These are phyloP conservation scores for Drosophila albomicans DNA, from an alignment of 1,140 invertebrate genomes.

Conservation along the genomic window DNA sequence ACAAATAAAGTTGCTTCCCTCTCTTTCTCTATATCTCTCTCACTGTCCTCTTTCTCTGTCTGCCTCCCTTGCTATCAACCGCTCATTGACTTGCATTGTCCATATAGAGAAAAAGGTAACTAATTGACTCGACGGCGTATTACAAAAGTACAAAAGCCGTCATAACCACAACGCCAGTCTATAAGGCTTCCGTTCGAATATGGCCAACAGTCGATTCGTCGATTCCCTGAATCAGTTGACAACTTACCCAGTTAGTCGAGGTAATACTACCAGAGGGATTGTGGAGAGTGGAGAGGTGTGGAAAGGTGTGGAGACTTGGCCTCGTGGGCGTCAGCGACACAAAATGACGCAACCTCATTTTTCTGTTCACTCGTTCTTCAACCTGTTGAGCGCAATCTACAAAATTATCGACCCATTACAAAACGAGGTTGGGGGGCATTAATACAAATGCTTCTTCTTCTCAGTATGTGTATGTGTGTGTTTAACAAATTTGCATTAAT, in stretches of 20 bases:
- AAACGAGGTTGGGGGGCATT: background rate
- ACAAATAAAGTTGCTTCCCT: background rate
- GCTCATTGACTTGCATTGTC: slow-evolving; percentile 39
- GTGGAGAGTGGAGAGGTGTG: background rate
- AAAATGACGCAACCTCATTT: slow-evolving; percentile 60
- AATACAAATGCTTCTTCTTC: slow-evolving; percentile 3
- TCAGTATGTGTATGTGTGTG: background rate
- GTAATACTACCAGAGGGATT: background rate
- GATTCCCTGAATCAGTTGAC: slow-evolving; percentile 42
- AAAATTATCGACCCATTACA: slow-evolving; percentile 48
- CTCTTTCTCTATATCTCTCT: background rate
- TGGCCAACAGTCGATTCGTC: slow-evolving; percentile 38
- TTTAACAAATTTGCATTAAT: slow-evolving; percentile 50
- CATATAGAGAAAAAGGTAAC: slow-evolving; percentile 46
- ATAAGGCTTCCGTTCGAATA: slow-evolving; percentile 69
- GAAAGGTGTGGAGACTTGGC: background rate
- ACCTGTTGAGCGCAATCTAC: slow-evolving; percentile 52
- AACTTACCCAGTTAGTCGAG: background rate
- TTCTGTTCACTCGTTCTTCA: slow-evolving; percentile 36
- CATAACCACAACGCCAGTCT: slow-evolving; percentile 38
- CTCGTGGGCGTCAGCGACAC: slow-evolving; percentile 49
- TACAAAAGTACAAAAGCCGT: slow-evolving; percentile 41
- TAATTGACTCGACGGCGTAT: slow-evolving; percentile 18
- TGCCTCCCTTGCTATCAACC: background rate
- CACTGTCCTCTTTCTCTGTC: background rate